A percentile compares a stretch with the other conserved stretches of the same genome.
These are phyloP conservation scores for Malthinus seriepunctatus DNA, from an alignment of 2,888 invertebrate species.

Conservation along the genomic window DNA sequence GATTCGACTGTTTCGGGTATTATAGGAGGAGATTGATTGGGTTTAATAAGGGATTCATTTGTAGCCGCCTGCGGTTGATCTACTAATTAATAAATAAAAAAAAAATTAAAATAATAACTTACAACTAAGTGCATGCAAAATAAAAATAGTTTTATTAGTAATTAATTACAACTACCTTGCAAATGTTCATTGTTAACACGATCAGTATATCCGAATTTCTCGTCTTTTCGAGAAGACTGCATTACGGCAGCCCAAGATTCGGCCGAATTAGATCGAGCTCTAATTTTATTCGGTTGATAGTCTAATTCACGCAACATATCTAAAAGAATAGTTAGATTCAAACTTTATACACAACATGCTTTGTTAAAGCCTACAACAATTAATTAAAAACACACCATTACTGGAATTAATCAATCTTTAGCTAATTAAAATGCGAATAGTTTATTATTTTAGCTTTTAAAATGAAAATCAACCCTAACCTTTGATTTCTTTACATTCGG, in stretches of 20 bases:
- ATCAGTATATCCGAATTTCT: constrained; percentile 7
- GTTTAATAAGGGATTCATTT: constrained; percentile 45
- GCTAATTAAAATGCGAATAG: constrained; percentile 1
- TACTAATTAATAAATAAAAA: constrained; percentile 14
- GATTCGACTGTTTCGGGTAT: constrained; percentile 56
- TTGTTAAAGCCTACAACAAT: not conserved
- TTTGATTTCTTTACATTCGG: constrained; percentile 58
- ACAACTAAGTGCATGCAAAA: not conserved
- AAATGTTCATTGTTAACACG: constrained; percentile 4
- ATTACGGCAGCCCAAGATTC: constrained; percentile 55
- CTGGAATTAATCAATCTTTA: not conserved
- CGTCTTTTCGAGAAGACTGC: constrained; percentile 16
- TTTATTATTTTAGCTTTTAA: not conserved
- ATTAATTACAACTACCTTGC: constrained; percentile 8
- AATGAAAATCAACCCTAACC: constrained; percentile 33
- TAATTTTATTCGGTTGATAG: constrained; percentile 49
- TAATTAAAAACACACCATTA: not conserved
- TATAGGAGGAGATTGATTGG: constrained; percentile 52
- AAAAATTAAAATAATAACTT: constrained; percentile 2
- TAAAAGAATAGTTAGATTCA: constrained; percentile 17
- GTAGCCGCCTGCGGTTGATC: constrained; percentile 31
- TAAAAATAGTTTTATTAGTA: not conserved
- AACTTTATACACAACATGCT: not conserved
- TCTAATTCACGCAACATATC: constrained; percentile 44
- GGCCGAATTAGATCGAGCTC: constrained; percentile 61